Conservation (phyloP, 2,113 vertebrate genomes). For the Oenanthe oenanthe region DNA sequence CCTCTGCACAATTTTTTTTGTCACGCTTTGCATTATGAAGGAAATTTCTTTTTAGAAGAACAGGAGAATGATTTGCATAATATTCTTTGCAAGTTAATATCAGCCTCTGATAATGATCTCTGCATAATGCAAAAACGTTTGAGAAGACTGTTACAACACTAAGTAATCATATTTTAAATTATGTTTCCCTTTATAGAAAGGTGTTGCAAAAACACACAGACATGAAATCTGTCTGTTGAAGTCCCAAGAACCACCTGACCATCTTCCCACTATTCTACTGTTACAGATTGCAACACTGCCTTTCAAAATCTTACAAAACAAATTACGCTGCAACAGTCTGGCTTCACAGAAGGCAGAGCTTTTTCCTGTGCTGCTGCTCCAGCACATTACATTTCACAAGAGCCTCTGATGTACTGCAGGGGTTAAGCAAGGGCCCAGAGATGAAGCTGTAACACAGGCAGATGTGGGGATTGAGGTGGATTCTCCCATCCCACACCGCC, state of each 20-base stretch:
- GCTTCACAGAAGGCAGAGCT: conserved; percentile 59
- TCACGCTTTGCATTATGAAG: conserved; percentile 71
- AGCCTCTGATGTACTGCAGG: neutral
- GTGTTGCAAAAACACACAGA: conserved; percentile 82
- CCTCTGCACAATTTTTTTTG: conserved; percentile 70
- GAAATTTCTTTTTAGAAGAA: conserved; percentile 72
- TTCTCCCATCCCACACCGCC: neutral
- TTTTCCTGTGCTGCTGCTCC: conserved; percentile 54
- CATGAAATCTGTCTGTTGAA: conserved; percentile 74
- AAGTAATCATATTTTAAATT: conserved; percentile 83
- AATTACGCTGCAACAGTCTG: conserved; percentile 60
- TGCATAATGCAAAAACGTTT: conserved; percentile 63
- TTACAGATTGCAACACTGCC: conserved; percentile 35
- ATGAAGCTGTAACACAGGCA: neutral
- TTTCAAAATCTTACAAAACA: conserved; percentile 64
- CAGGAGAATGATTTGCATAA: conserved; percentile 74
- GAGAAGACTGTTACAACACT: conserved; percentile 79
- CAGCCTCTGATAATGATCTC: conserved; percentile 76
- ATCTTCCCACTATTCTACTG: conserved; percentile 48
- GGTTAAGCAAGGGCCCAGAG: conserved; percentile 32
- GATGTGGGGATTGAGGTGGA: accelerated
- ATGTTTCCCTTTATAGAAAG: conserved; percentile 83
- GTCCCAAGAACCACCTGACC: conserved; percentile 75
- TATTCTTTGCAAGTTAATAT: conserved; percentile 79
- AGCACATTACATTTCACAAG: conserved; percentile 47